A percentile compares a stretch with the other conserved stretches of the same genome.
Evolutionary conservation across 2,113 vertebrate species (phyloP).

Genomic region (Dasypus novemcinctus): DNA sequence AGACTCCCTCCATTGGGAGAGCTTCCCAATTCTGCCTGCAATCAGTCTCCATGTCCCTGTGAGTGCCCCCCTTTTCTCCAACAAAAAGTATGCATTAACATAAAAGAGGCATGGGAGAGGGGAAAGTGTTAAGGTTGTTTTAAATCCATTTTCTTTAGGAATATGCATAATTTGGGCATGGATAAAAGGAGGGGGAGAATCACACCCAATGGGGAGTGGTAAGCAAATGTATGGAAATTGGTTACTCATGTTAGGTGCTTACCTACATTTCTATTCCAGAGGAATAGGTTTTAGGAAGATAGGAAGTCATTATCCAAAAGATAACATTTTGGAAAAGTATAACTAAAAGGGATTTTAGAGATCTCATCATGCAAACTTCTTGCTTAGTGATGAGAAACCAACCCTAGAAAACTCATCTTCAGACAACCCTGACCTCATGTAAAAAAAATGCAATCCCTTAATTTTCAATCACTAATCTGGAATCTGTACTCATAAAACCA

Average conservation of each 20-base stretch:
- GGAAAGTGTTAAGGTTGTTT: background rate
- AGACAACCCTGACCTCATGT: background rate
- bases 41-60: no score
- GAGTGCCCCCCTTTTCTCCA: no score
- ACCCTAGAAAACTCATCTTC: background rate
- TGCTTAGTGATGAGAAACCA: background rate
- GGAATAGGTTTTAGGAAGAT: background rate
- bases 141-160: slow-evolving; percentile 12
- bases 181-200: background rate
- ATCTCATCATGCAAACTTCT: background rate
- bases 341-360: background rate
- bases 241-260: background rate
- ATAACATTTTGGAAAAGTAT: background rate
- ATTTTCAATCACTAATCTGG: background rate
- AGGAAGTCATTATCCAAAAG: background rate
- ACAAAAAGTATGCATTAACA: background rate
- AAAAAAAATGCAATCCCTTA: background rate
- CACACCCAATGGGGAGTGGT: background rate
- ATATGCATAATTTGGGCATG: background rate
- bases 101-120: background rate
- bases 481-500: background rate
- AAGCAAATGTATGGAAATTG: background rate
- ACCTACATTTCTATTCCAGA: background rate
- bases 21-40: no score
- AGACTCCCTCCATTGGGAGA: no score